These are phyloP conservation scores for Adineta ricciae DNA, from an alignment of 2,888 invertebrate species.

Conservation along the genomic window DNA sequence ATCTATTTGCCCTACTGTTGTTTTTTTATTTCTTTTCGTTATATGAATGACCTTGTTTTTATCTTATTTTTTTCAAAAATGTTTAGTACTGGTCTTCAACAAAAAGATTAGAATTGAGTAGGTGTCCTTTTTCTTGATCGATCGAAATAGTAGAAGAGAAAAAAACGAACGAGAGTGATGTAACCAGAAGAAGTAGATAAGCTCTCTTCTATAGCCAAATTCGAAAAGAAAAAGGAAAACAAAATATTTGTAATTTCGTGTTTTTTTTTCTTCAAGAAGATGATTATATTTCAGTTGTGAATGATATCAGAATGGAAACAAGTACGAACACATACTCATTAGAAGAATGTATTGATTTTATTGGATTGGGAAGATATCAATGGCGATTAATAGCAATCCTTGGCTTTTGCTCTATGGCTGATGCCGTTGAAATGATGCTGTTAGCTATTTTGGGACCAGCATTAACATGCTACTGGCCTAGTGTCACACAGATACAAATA, in stretches of 20 bases:
- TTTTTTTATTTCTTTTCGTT: not conserved
- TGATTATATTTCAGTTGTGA: too few species aligned
- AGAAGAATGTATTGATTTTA: not conserved
- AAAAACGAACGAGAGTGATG: too few species aligned
- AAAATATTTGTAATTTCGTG: too few species aligned
- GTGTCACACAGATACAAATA: conserved; percentile 76
- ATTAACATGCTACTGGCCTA: conserved; percentile 78
- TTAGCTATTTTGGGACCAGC: conserved; percentile 83
- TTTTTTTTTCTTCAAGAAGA: too few species aligned
- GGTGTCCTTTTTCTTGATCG: not conserved
- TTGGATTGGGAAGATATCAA: conserved; percentile 8
- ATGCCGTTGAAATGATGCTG: conserved; percentile 96
- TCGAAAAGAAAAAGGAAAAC: too few species aligned
- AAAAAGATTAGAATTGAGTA: not conserved
- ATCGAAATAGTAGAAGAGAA: too few species aligned
- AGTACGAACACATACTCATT: not conserved
- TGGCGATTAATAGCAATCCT: not conserved
- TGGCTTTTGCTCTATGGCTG: conserved; percentile 64
- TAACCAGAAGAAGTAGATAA: too few species aligned
- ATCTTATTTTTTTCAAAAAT: not conserved
- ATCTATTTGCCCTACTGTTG: not conserved
- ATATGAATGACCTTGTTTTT: not conserved
- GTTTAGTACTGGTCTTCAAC: not conserved
- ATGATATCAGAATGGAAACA: too few species aligned
- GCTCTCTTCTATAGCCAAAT: too few species aligned